These are phyloP conservation scores for Upupa epops DNA, from an alignment of 2,113 vertebrate species.

Conservation along the genomic window DNA sequence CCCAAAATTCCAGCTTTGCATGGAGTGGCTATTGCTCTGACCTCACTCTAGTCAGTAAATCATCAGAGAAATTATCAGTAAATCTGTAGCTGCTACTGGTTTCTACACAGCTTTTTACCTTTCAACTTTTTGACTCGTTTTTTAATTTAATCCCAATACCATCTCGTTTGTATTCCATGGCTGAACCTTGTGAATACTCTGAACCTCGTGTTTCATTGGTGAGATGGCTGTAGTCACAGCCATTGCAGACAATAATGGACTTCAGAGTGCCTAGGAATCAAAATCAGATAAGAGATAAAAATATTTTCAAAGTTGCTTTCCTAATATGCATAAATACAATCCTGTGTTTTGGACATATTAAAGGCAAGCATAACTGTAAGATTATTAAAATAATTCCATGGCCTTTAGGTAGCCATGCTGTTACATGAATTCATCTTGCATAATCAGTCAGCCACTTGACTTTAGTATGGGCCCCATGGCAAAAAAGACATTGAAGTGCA, in stretches of 20 bases:
- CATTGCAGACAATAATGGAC: constrained; percentile 1
- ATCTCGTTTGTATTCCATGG: neutral
- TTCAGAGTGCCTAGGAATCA: neutral
- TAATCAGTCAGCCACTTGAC: constrained; percentile 55
- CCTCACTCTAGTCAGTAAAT: neutral
- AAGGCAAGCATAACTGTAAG: neutral
- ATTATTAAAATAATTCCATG: constrained; percentile 48
- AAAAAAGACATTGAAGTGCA: constrained; percentile 47
- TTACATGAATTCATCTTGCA: constrained; percentile 29
- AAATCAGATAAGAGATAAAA: neutral
- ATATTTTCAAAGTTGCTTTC: neutral
- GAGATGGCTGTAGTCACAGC: neutral
- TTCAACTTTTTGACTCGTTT: neutral
- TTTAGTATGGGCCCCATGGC: constrained; percentile 20
- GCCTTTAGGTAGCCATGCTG: constrained; percentile 26
- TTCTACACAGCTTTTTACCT: neutral
- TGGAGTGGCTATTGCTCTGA: neutral
- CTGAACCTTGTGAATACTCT: neutral
- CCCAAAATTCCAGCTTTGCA: neutral
- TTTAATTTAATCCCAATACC: neutral
- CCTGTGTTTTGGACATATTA: neutral
- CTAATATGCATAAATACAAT: constrained; percentile 7
- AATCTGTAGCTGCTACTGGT: neutral
- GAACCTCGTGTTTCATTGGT: neutral
- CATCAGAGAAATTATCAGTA: neutral